A percentile compares a stretch with the other conserved stretches of the same genome.
These are phyloP conservation scores for Aricia agestis DNA, from an alignment of 1,140 invertebrate species.

Conservation along the genomic window DNA sequence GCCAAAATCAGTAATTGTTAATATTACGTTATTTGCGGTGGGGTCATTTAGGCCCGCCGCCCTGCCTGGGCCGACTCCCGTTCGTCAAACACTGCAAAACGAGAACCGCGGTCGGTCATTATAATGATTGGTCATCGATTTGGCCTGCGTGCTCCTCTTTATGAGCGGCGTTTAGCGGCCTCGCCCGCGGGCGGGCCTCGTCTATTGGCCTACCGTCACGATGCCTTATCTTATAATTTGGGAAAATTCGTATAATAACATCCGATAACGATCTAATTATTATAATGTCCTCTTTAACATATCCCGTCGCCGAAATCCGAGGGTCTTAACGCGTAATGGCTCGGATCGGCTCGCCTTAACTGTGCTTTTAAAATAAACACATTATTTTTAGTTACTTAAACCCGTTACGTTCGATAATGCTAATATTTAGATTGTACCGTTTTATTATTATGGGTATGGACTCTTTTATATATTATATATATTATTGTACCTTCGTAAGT, in stretches of 20 bases:
- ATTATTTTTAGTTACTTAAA: conserved; percentile 47
- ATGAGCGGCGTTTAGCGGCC: conserved; percentile 60
- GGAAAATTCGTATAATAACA: conserved; percentile 71
- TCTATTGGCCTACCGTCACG: conserved; percentile 63
- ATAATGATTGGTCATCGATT: conserved; percentile 73
- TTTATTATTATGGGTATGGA: conserved; percentile 5
- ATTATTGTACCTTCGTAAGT: not conserved
- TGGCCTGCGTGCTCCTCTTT: conserved; percentile 57
- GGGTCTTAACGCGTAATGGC: conserved; percentile 48
- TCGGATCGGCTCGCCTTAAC: conserved; percentile 50
- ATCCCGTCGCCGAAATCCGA: conserved; percentile 62
- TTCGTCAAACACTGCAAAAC: conserved; percentile 58
- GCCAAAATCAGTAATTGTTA: conserved; percentile 34
- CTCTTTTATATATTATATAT: not conserved
- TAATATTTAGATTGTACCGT: not conserved
- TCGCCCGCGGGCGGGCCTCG: conserved; percentile 48
- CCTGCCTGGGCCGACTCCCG: conserved; percentile 46
- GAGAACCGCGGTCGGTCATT: conserved; percentile 45
- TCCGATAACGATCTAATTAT: conserved; percentile 73
- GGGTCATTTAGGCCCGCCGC: conserved; percentile 30
- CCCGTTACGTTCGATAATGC: conserved; percentile 16
- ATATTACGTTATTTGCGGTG: conserved; percentile 32
- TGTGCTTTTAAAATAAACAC: conserved; percentile 66
- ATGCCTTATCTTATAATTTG: conserved; percentile 66
- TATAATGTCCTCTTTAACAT: conserved; percentile 73